Evolutionary conservation across 1,140 invertebrate genomes (phyloP).

Genomic region (Aphelinus atriplicis): DNA sequence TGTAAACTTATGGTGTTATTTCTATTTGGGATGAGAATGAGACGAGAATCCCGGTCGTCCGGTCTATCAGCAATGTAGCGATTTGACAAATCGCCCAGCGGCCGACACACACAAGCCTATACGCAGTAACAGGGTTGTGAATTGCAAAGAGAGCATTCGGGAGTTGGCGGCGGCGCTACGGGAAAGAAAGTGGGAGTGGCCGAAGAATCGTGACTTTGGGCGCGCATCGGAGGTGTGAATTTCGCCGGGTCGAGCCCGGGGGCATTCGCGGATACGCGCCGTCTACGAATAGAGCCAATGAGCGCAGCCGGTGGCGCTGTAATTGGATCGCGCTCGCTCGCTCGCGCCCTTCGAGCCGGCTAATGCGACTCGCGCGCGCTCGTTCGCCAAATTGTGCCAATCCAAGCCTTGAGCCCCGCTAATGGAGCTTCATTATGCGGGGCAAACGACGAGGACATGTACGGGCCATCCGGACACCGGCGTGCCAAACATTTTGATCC

Average conservation of each 20-base stretch:
- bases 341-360: background rate
- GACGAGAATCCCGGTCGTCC: no score
- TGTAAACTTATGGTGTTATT: no score
- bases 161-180: no score
- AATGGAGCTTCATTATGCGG: background rate
- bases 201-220: slow-evolving; percentile 55
- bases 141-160: no score
- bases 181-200: background rate
- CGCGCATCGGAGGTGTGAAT: slow-evolving; percentile 14
- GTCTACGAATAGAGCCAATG: slow-evolving; percentile 65
- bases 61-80: background rate
- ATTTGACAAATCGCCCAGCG: background rate
- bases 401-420: background rate
- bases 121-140: background rate
- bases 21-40: no score
- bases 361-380: background rate
- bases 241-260: slow-evolving; percentile 44
- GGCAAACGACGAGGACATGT: background rate
- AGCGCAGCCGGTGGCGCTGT: slow-evolving; percentile 39
- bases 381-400: slow-evolving; percentile 39
- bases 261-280: slow-evolving; percentile 60
- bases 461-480: background rate
- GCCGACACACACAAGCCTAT: background rate
- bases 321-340: slow-evolving; percentile 57
- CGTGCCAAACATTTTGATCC: slow-evolving; percentile 37